phyloP scores from a whole-genome alignment of 2,113 vertebrate species.

The Corythaeola cristata region DNA sequence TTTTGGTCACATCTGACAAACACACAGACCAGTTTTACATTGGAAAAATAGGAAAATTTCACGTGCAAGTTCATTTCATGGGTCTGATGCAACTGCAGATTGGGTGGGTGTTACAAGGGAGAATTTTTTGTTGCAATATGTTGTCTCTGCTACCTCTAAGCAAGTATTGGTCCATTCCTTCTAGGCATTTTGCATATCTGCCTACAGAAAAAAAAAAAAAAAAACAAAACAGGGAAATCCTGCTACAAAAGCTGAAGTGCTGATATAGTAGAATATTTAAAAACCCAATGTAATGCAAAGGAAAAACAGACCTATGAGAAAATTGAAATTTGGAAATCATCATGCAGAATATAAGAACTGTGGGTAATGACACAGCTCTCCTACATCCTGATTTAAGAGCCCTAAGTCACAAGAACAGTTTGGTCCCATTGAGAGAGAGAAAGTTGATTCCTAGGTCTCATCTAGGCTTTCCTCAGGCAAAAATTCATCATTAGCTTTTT shows the following conservation, averaged over 20 bases:
- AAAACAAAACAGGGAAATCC: neutral
- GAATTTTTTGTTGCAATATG: neutral
- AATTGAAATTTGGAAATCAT: neutral
- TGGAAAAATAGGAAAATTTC: neutral
- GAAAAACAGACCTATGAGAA: neutral
- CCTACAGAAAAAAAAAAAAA: neutral
- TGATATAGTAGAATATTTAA: neutral
- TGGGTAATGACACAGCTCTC: neutral
- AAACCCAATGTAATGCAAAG: neutral
- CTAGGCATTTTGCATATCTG: neutral
- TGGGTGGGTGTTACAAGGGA: neutral
- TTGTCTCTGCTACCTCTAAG: neutral
- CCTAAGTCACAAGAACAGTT: neutral
- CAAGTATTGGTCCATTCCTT: neutral
- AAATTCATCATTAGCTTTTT: neutral
- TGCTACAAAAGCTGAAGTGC: neutral
- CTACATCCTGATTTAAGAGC: neutral
- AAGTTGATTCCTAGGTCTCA: neutral
- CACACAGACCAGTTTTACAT: rapidly evolving
- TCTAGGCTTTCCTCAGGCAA: neutral
- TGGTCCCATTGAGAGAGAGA: neutral
- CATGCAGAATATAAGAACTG: neutral
- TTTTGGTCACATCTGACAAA: neutral
- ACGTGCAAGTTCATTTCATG: neutral
- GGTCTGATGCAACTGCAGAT: neutral